These are phyloP conservation scores for Tricholauxania praeusta DNA, from an alignment of 2,888 invertebrate genomes.

Conservation along the genomic window DNA sequence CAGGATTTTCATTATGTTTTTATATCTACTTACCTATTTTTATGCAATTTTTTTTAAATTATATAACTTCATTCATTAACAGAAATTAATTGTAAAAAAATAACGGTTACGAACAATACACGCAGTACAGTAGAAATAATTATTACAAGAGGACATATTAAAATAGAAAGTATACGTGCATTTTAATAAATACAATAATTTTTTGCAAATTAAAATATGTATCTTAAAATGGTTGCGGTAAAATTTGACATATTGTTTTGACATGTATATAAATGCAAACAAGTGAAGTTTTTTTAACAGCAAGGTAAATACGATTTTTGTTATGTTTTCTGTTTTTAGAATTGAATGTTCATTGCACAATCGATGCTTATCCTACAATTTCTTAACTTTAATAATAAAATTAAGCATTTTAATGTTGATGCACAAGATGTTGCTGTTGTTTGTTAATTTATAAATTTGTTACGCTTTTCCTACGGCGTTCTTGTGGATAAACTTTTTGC, in stretches of 20 bases:
- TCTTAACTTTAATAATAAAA: slow-evolving; percentile 41
- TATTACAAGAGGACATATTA: no score
- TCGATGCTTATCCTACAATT: slow-evolving; percentile 7
- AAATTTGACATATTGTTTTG: not conserved
- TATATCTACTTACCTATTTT: not conserved
- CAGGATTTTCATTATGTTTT: slow-evolving; percentile 24
- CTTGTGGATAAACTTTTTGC: slow-evolving; percentile 39
- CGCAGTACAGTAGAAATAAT: no score
- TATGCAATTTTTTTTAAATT: no score
- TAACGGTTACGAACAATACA: no score
- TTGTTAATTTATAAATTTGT: slow-evolving; percentile 40
- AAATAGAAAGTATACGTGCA: no score
- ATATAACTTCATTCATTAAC: no score
- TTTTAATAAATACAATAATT: no score
- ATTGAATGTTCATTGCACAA: slow-evolving; percentile 28
- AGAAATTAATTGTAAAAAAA: no score
- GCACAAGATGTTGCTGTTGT: slow-evolving; percentile 54
- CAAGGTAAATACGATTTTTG: not conserved
- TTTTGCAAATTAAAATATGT: no score
- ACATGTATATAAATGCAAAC: slow-evolving; percentile 29
- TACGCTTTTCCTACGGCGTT: slow-evolving; percentile 22
- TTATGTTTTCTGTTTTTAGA: slow-evolving; percentile 4
- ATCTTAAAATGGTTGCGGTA: no score
- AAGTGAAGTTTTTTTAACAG: slow-evolving; percentile 18
- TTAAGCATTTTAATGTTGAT: slow-evolving; percentile 53